Evolutionary conservation across 1,140 invertebrate species (phyloP), one percentile per base, ranked within the genome.

Genomic region (Penaeus indicus): DNA sequence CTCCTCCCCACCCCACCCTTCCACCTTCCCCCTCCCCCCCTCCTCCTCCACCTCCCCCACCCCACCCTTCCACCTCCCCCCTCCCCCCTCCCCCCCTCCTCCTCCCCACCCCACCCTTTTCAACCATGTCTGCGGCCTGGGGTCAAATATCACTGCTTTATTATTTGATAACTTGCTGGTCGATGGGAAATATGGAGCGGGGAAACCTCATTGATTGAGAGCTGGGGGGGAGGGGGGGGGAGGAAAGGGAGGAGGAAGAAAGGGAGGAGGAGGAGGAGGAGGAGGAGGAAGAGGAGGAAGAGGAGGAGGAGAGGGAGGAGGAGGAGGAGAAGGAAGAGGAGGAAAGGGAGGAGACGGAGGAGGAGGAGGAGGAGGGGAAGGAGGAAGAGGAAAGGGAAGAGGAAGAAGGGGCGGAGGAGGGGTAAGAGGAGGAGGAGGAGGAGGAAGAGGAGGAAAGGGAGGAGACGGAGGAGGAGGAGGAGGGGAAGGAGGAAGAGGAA

Each of bases 111-210:
- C 13, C 69, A 0, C 69, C 13, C 8, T 75, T 13, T 10, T 10
- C 13, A 10, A 0, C 27, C 13, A 38, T 38, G 38, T 38, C 38
- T 5, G 38, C 38, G 5, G 38, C 38, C 38, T 5, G 5, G 38
- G 38, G 38, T 38, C 38, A 38, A 38, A 38, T 38, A 38, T 38
- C 69, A 11, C 27, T 32, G 4, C 13, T 10, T 54, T 54, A 54
- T 54, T 87, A 87, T 82, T 82, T 87, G 79, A 87, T 87, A 87
- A 87, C 42, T 87, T 67, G 38, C 60, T 21, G 79, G 78, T 81
- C 85, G 85, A 87, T 87, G 5, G 38, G 75, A 87, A 82, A 87
- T 87, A 87, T 81, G 79, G 81, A 84, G 77, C 64, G 87, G 61
- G 81, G 60, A 32, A 38, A 64, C 27, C 79, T 89, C 75, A 78